Evolutionary conservation across 53 echinoderm and acorn worm species (phyloP), one percentile per base, ranked within the genome.

Genomic region (Zoroaster sp.): DNA sequence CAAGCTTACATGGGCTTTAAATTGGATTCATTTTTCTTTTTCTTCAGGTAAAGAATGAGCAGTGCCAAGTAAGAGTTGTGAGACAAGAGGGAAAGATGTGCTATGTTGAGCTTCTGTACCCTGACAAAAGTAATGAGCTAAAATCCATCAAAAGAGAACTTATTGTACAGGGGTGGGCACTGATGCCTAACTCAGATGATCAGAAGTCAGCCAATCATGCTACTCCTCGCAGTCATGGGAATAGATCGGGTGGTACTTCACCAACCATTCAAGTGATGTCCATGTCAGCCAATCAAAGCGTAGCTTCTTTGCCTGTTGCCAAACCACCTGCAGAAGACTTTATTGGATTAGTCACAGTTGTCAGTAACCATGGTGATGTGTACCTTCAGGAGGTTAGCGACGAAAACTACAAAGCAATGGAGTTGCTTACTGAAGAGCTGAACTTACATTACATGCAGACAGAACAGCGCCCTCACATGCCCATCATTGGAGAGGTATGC

Each of bases 331-430:
- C 66, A 20, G 43, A 74, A 33, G 66, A 81, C 53, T 89, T 91
- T 38, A 30, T n/a, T 12, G 91, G 69, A 9, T 53, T 76, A 52
- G 79, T 87, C 4, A 51, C 74, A 1, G 71, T 53, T 23, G 59
- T 91, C 0, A 53, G 77, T 34, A 39, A 74, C 41, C 55, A 32
- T 0, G 52, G 69, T 17, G 91, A 87, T 10, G 33, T 87, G 1
- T 91, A 87, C 73, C 13, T 91, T 18, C 91, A 91, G 54, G 70
- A 70, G 25, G 45, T 38, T 2, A 77, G 13, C 11, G 25, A 87
- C 1, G 79, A 78, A 35, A 91, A 41, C 36, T 68, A 54, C 21
- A 35, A 71, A 0, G 53, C 13, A 14, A 17, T 79, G 31, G 12
- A 40, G 20, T 23, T 40, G 20, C 41, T 91, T 40, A 53, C 31